Evolutionary conservation across 2,797 vertebrate species (phyloP).

Genomic region (Chloroceryle inda): DNA sequence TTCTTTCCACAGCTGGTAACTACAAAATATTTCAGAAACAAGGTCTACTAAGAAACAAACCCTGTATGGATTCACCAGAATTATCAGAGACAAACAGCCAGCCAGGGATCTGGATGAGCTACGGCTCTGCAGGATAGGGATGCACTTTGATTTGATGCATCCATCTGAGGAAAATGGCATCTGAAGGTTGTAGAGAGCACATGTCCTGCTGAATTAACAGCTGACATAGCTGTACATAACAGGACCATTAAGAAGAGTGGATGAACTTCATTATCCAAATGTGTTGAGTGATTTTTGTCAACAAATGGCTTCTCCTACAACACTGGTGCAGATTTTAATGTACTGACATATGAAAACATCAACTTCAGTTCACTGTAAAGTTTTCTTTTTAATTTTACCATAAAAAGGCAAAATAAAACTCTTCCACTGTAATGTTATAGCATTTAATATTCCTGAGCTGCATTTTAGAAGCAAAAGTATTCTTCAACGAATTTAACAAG

Average conservation of each 20-base stretch:
- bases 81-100: background rate
- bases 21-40: background rate
- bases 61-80: background rate
- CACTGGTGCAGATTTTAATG: slow-evolving; percentile 42
- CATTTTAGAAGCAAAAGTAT: slow-evolving; percentile 66
- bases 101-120: background rate
- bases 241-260: background rate
- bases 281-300: background rate
- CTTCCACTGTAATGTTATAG: slow-evolving; percentile 49
- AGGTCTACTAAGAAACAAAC: background rate
- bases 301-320: background rate
- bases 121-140: background rate
- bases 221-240: background rate
- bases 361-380: slow-evolving; percentile 65
- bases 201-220: background rate
- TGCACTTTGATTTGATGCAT: background rate
- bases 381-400: slow-evolving; percentile 77
- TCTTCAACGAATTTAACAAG: slow-evolving; percentile 58
- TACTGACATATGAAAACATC: slow-evolving; percentile 40
- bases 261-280: background rate
- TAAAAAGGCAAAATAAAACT: slow-evolving; percentile 75
- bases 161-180: background rate
- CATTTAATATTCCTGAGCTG: slow-evolving; percentile 70
- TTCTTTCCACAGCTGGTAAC: background rate
- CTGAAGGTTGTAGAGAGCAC: background rate